A percentile compares a stretch with the other conserved stretches of the same genome.
Conservation (phyloP, 2,888 invertebrate species). For the Erannis defoliaria region DNA sequence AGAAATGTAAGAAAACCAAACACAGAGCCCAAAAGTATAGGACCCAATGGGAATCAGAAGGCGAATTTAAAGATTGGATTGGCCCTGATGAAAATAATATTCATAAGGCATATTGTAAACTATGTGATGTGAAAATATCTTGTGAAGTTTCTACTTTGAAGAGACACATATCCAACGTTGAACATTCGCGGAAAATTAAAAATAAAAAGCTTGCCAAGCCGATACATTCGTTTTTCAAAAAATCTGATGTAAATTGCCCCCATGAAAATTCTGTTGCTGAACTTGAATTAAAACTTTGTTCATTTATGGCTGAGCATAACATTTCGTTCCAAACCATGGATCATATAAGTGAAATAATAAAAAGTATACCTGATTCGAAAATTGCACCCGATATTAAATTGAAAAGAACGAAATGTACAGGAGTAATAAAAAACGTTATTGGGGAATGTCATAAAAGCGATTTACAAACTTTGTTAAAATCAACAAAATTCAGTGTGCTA, state of each 20-base stretch:
- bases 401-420: no score
- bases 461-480: no score
- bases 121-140: background rate
- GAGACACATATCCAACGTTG: background rate
- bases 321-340: background rate
- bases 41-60: background rate
- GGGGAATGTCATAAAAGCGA: no score
- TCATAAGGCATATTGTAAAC: background rate
- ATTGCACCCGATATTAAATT: background rate
- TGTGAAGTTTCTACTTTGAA: background rate
- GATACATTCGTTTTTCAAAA: no score
- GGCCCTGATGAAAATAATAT: background rate
- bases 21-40: background rate
- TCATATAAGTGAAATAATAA: background rate
- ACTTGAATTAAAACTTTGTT: background rate
- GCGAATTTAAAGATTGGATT: background rate
- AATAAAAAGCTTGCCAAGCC: no score
- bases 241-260: no score
- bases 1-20: background rate
- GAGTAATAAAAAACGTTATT: no score
- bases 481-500: no score
- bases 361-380: conserved; percentile 9
- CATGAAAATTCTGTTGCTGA: no score
- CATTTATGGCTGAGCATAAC: conserved; percentile 3
- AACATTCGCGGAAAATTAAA: background rate